Conservation (phyloP, 2,797 vertebrate genomes). For the Scarus forsteni region DNA sequence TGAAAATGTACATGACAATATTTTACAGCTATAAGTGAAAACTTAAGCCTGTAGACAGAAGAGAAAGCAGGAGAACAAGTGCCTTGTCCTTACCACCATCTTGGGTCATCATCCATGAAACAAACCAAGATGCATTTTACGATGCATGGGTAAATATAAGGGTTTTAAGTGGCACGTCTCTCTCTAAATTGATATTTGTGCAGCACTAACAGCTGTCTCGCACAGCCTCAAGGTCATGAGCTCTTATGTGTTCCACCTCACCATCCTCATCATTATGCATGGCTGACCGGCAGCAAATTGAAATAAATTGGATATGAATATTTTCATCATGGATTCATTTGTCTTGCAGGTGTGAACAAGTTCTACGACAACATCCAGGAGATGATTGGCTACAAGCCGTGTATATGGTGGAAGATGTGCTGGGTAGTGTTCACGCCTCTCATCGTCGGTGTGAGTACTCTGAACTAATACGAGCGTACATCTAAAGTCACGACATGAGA, state of each 20-base stretch:
- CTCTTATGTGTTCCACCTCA: constrained; percentile 48
- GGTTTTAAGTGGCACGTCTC: constrained; percentile 26
- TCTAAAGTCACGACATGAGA: constrained; percentile 64
- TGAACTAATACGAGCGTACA: constrained; percentile 49
- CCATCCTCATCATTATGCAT: constrained; percentile 66
- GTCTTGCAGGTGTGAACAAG: constrained; percentile 92
- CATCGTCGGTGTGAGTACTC: constrained; percentile 92
- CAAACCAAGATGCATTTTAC: background rate
- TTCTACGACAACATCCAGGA: constrained; percentile 99
- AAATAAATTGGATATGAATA: constrained; percentile 74
- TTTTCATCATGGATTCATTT: constrained; percentile 63
- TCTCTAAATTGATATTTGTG: constrained; percentile 20
- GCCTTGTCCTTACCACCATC: too few relatives aligned
- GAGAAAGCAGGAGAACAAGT: too few relatives aligned
- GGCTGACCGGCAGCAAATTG: constrained; percentile 62
- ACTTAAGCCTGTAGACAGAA: too few relatives aligned
- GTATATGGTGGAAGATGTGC: constrained; percentile 98
- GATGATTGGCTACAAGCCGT: constrained; percentile 98
- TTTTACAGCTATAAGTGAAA: too few relatives aligned
- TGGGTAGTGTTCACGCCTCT: constrained; percentile 98
- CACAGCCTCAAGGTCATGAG: constrained; percentile 60
- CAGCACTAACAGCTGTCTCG: constrained; percentile 36
- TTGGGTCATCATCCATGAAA: background rate
- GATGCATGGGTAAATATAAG: background rate
- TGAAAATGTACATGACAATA: too few relatives aligned